Evolutionary conservation across 2,797 vertebrate genomes (phyloP).

Genomic region (Chaenodraco wilsoni): DNA sequence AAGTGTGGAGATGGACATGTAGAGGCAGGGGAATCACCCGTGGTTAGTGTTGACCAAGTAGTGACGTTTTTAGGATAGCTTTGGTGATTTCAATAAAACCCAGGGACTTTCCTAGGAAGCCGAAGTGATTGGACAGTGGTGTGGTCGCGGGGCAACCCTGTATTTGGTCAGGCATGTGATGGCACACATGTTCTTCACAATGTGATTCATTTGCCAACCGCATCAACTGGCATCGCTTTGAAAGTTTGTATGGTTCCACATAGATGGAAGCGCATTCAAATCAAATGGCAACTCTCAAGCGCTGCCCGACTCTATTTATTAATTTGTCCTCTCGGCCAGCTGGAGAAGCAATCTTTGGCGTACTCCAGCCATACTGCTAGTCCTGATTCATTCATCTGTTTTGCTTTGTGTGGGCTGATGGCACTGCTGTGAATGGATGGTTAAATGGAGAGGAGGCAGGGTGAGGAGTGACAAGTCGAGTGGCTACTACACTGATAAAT

Average conservation of each 20-base stretch:
- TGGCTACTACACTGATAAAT: slow-evolving; percentile 75
- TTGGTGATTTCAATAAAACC: slow-evolving; percentile 39
- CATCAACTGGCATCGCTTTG: slow-evolving; percentile 25
- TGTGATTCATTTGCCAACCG: slow-evolving; percentile 30
- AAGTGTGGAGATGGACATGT: slow-evolving; percentile 20
- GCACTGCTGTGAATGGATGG: slow-evolving; percentile 59
- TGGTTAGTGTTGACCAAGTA: slow-evolving; percentile 43
- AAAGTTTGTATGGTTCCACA: slow-evolving; percentile 41
- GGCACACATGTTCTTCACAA: slow-evolving; percentile 17
- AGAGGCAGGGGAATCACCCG: slow-evolving; percentile 35
- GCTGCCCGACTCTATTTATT: slow-evolving; percentile 44
- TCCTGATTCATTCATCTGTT: slow-evolving; percentile 62
- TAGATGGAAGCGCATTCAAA: slow-evolving; percentile 58
- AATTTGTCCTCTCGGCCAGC: slow-evolving; percentile 59
- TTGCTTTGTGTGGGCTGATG: slow-evolving; percentile 63
- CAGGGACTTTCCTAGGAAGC: slow-evolving; percentile 44
- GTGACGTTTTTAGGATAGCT: slow-evolving; percentile 12
- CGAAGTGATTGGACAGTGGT: slow-evolving; percentile 32
- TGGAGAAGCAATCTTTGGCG: slow-evolving; percentile 59
- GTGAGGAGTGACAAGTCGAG: slow-evolving; percentile 68
- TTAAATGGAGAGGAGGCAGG: slow-evolving; percentile 53
- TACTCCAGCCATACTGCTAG: slow-evolving; percentile 44
- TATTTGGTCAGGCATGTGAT: slow-evolving; percentile 27
- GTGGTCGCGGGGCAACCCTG: slow-evolving; percentile 32
- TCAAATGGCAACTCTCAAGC: slow-evolving; percentile 45